Evolutionary conservation across 2,113 vertebrate genomes (phyloP).

Genomic region (Antennarius striatus): DNA sequence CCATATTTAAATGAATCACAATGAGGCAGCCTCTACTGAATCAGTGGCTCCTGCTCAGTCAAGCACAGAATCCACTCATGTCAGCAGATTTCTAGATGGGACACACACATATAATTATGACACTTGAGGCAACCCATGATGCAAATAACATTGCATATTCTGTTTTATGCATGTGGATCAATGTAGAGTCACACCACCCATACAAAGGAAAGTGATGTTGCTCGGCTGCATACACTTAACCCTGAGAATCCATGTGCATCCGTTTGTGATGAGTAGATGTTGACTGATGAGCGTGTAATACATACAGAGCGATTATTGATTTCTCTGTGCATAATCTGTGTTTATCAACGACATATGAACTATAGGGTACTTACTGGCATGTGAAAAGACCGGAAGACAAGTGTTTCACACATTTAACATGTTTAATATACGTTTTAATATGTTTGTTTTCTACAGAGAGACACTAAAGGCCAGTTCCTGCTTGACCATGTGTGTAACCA

Average conservation of each 20-base stretch:
- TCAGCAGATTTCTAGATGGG: slow-evolving; percentile 46
- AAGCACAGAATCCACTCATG: slow-evolving; percentile 42
- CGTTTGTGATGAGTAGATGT: slow-evolving; percentile 33
- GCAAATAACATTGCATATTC: neutral
- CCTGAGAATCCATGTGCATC: neutral
- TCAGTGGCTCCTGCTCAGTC: slow-evolving; percentile 55
- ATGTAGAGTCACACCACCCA: neutral
- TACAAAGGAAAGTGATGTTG: neutral
- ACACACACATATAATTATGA: neutral
- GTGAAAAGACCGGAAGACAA: neutral
- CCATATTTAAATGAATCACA: slow-evolving; percentile 22
- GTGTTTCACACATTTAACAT: neutral
- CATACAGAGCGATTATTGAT: slow-evolving; percentile 60
- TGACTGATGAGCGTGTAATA: slow-evolving; percentile 40
- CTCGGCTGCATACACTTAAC: neutral
- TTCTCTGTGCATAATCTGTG: slow-evolving; percentile 10
- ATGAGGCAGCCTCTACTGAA: slow-evolving; percentile 35
- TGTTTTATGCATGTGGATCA: neutral
- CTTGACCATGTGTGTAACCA: slow-evolving; percentile 97
- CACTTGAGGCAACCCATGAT: neutral
- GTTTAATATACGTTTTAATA: slow-evolving; percentile 1
- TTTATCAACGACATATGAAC: slow-evolving; percentile 30
- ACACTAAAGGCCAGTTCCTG: slow-evolving; percentile 96
- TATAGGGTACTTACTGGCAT: slow-evolving; percentile 31
- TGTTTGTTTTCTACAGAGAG: slow-evolving; percentile 85